phyloP scores from a whole-genome alignment of 2,113 vertebrate species.

The Zosterops lateralis region DNA sequence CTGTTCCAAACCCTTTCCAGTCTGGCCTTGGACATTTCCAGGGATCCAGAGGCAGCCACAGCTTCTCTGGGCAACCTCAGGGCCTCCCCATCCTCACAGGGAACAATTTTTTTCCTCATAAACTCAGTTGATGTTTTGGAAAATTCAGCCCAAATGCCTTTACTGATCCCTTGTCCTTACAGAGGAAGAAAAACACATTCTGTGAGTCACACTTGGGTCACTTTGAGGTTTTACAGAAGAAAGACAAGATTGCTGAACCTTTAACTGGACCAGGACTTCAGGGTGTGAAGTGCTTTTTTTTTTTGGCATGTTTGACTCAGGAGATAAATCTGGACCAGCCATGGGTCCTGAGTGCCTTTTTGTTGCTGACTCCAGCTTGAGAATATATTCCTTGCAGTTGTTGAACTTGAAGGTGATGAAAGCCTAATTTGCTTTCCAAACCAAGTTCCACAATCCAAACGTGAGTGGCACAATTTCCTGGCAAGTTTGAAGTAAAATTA shows the following conservation, averaged over 20 bases:
- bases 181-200: background rate
- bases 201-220: background rate
- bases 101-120: background rate
- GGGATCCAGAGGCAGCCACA: background rate
- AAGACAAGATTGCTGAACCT: background rate
- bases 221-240: background rate
- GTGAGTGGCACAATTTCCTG: background rate
- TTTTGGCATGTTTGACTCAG: background rate
- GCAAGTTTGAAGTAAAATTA: background rate
- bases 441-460: background rate
- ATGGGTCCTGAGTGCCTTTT: background rate
- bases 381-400: background rate
- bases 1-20: fast-evolving
- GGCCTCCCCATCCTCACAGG: background rate
- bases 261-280: background rate
- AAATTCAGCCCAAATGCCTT: background rate
- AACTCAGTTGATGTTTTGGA: background rate
- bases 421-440: background rate
- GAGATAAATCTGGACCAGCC: background rate
- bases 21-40: background rate
- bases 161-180: background rate
- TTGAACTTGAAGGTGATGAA: slow-evolving; percentile 14
- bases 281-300: slow-evolving; percentile 7
- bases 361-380: slow-evolving; percentile 3
- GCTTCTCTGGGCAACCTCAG: background rate